Percentiles rank a stretch among this genome's conserved stretches.
phyloP scores from a whole-genome alignment of 53 echinoderm and acorn worm species.

The Zoroaster sp. region DNA sequence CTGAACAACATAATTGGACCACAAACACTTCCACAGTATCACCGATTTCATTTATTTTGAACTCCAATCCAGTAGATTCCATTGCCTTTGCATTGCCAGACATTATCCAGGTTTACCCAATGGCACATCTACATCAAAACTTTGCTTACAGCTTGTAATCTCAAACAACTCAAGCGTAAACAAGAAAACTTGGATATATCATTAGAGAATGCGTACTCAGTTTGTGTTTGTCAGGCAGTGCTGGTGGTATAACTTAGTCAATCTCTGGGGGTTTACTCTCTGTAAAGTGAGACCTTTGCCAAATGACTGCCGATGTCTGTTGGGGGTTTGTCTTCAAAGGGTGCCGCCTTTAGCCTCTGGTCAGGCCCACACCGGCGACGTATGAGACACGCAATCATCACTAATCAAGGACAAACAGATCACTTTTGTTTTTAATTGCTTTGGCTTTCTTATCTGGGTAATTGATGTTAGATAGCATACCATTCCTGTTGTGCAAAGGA shows the following conservation, averaged over 20 bases:
- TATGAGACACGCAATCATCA: slow-evolving; percentile 13
- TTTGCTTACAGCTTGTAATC: background rate
- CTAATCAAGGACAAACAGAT: slow-evolving; percentile 56
- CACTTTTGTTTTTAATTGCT: slow-evolving; percentile 50
- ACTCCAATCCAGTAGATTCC: background rate
- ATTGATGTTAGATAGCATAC: slow-evolving; percentile 39
- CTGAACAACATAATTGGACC: too few relatives aligned
- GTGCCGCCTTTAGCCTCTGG: background rate
- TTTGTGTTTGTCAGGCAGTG: background rate
- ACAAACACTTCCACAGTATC: too few relatives aligned
- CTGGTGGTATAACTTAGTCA: background rate
- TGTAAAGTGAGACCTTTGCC: slow-evolving; percentile 24
- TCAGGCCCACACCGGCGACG: slow-evolving; percentile 32
- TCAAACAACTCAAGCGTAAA: background rate
- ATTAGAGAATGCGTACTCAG: background rate
- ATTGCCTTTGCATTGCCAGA: background rate
- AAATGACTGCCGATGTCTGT: background rate
- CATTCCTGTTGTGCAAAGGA: background rate
- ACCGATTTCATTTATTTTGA: too few relatives aligned
- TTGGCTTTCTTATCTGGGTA: slow-evolving; percentile 21
- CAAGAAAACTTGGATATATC: slow-evolving; percentile 1
- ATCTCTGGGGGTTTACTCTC: slow-evolving; percentile 3
- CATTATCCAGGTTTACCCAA: background rate
- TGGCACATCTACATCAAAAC: background rate
- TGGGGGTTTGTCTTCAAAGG: slow-evolving; percentile 10